These are phyloP conservation scores for Acromyrmex charruanus DNA, from an alignment of 1,140 invertebrate species.

Conservation along the genomic window DNA sequence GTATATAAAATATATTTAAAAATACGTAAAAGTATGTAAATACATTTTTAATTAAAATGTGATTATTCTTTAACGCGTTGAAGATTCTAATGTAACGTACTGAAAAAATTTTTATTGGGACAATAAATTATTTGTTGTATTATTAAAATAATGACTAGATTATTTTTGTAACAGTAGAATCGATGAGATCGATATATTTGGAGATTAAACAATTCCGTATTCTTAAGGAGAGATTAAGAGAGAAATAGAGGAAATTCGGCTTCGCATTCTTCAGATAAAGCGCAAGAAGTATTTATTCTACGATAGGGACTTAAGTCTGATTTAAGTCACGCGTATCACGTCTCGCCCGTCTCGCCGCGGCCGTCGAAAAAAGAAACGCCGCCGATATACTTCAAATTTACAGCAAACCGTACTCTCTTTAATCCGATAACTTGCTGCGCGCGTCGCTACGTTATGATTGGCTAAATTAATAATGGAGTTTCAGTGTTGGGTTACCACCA, in stretches of 20 bases:
- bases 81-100: background rate
- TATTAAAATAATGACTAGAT: background rate
- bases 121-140: no score
- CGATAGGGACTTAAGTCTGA: constrained; percentile 47
- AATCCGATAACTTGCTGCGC: constrained; percentile 50
- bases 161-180: background rate
- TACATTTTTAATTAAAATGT: background rate
- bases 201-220: constrained; percentile 27
- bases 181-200: constrained; percentile 27
- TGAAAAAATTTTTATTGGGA: background rate
- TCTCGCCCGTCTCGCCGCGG: background rate
- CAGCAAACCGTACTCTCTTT: constrained; percentile 58
- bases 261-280: constrained; percentile 30
- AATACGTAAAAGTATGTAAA: background rate
- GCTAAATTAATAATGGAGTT: constrained; percentile 61
- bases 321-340: constrained; percentile 57
- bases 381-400: constrained; percentile 42
- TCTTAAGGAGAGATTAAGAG: constrained; percentile 6
- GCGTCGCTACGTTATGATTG: constrained; percentile 50
- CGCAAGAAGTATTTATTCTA: constrained; percentile 48
- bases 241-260: background rate
- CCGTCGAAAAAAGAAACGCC: constrained; percentile 44
- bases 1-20: background rate
- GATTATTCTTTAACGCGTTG: background rate
- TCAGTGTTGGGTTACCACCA: constrained; percentile 48